These are phyloP conservation scores for Apodemia zela DNA, from an alignment of 2,888 invertebrate species.

Conservation along the genomic window DNA sequence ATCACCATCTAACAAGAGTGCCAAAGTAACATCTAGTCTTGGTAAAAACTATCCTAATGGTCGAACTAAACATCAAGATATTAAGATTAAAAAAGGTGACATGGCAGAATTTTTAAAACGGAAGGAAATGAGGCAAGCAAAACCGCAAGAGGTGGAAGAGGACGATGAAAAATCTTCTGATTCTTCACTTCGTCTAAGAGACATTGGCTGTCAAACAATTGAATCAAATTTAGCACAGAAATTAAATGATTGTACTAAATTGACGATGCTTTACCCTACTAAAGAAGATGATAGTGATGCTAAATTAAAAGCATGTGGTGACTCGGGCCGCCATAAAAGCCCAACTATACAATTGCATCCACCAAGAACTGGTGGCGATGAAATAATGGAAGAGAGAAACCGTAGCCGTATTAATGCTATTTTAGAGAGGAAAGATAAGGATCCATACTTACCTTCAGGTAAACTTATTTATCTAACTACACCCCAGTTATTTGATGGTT, in stretches of 20 bases:
- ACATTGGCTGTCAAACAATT: constrained; percentile 69
- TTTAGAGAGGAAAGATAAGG: constrained; percentile 63
- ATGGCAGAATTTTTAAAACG: constrained; percentile 70
- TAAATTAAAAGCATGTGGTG: constrained; percentile 67
- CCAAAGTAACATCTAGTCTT: constrained; percentile 53
- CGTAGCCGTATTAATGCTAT: constrained; percentile 62
- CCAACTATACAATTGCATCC: constrained; percentile 37
- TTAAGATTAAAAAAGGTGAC: constrained; percentile 67
- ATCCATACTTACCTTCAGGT: constrained; percentile 70
- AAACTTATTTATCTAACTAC: constrained; percentile 14
- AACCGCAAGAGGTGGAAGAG: constrained; percentile 43
- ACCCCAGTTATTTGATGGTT: not conserved
- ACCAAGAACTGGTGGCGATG: constrained; percentile 50
- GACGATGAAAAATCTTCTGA: constrained; percentile 53
- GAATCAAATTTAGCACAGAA: constrained; percentile 62
- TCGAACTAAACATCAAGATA: constrained; percentile 52
- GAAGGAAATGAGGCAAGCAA: constrained; percentile 57
- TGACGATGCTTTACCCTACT: constrained; percentile 71
- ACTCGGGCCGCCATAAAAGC: constrained; percentile 46
- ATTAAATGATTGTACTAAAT: constrained; percentile 58
- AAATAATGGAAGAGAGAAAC: constrained; percentile 55
- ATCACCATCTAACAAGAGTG: constrained; percentile 58
- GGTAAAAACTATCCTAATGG: constrained; percentile 55
- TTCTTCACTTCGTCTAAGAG: constrained; percentile 55
- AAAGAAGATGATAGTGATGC: constrained; percentile 56